Base-by-base conservation (phyloP, 1,140 invertebrate genomes). In the Drosophila pachea region DNA sequence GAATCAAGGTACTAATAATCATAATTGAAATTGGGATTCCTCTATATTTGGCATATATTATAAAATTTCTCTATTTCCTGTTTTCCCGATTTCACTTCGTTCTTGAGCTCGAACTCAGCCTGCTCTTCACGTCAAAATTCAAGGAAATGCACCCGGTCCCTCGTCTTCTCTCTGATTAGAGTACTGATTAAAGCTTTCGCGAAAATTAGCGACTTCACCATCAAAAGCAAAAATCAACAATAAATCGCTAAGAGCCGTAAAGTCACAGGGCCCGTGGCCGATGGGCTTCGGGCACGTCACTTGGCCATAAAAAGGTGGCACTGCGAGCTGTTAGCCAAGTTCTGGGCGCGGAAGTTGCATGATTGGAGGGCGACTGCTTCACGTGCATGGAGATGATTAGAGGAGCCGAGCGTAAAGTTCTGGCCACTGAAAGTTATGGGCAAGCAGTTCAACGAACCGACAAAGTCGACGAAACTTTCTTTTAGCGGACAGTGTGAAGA, bases 401-500 rank as follows among this genome's bases (percentile, higher is more conserved):
- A 31, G 60, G 7, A 9, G n/a, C 2, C 11, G 7, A 33, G 9
- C n/a, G 36, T 63, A 63, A 54, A 55, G 68, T 73, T 81, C 77
- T 73, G n/a, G 14, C 11, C 9, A 16, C 16, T 43, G 35, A 40
- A 62, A 47, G 11, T 11, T 29, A 43, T 29, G 14, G 45, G n/a
- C 33, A 48, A 45, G 12, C 68, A 70, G 78, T 84, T 84, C 78
- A 83, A 69, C 49, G 79, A 83, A 83, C 79, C 50, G 61, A 12
- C 63, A 38, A 64, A 64, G 52, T 40, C 35, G 31, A 58, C 45
- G 43, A 4, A 52, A 86, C 76, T 81, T 83, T 83, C 78, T 82
- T 84, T 47, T 11, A 38, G 14, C 32, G 43, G 31, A 40, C 32
- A 33, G 66, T 56, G 54, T 35, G 40, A 33, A 54, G 35, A 12